phyloP scores from a whole-genome alignment of 2,888 invertebrate species.

The Hypolimnas misippus region DNA sequence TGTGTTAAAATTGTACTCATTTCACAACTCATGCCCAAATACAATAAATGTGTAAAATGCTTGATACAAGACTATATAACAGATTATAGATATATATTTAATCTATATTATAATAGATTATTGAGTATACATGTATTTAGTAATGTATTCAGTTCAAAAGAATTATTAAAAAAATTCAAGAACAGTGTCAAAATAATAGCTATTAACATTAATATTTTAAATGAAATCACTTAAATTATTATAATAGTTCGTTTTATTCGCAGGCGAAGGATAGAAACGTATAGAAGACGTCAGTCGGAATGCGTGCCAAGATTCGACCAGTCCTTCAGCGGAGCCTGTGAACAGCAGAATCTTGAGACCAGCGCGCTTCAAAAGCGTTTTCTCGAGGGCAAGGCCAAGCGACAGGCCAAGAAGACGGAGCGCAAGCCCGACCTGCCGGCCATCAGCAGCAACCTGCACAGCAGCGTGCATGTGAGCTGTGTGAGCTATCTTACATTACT shows the following conservation, averaged over 20 bases:
- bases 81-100: too few relatives aligned
- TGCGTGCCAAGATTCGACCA: conserved; percentile 95
- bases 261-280: conserved; percentile 93
- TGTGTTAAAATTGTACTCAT: too few relatives aligned
- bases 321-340: conserved; percentile 93
- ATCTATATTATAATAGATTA: too few relatives aligned
- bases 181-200: too few relatives aligned
- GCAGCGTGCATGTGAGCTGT: conserved; percentile 88
- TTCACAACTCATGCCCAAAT: too few relatives aligned
- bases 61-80: too few relatives aligned
- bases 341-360: conserved; percentile 96
- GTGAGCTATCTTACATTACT: conserved; percentile 46
- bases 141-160: too few relatives aligned
- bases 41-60: too few relatives aligned
- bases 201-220: too few relatives aligned
- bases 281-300: conserved; percentile 93
- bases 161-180: too few relatives aligned
- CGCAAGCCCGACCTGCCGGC: conserved; percentile 77
- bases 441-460: conserved; percentile 85
- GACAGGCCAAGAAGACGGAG: conserved; percentile 92
- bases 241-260: conserved; percentile 50
- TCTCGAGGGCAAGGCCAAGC: conserved; percentile 95
- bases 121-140: too few relatives aligned
- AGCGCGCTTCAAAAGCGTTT: conserved; percentile 94
- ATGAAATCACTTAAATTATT: too few relatives aligned